Evolutionary conservation across 92 coral and sea anemone genomes (phyloP).

Genomic region (Porites rus): DNA sequence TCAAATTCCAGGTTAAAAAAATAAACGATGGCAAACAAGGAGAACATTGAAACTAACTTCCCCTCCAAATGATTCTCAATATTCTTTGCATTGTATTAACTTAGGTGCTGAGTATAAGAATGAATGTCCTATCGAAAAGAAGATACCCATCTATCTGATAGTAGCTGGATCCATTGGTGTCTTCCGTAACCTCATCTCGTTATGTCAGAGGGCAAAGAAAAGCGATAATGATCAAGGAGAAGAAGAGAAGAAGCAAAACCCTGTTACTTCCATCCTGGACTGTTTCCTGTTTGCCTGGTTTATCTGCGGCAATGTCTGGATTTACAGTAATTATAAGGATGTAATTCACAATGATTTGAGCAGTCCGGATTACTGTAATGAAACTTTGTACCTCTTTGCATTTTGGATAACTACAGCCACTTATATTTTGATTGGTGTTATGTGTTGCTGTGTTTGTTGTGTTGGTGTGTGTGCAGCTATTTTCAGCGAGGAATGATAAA

Average conservation of each 20-base stretch:
- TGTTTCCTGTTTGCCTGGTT: constrained; percentile 93
- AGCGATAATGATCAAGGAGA: constrained; percentile 40
- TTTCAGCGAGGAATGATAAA: constrained; percentile 5
- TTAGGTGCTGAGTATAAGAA: constrained; percentile 93
- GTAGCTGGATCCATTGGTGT: constrained; percentile 94
- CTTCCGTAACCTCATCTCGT: constrained; percentile 79
- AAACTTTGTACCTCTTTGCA: constrained; percentile 94
- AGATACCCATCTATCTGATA: constrained; percentile 94
- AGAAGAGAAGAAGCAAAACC: constrained; percentile 61
- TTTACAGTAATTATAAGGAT: constrained; percentile 71
- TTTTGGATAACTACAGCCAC: constrained; percentile 94
- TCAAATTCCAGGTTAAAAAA: too few relatives aligned
- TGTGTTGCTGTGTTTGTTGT: constrained; percentile 88
- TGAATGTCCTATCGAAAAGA: constrained; percentile 79
- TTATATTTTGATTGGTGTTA: constrained; percentile 78
- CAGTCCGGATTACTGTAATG: constrained; percentile 58
- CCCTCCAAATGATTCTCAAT: too few relatives aligned
- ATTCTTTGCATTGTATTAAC: too few relatives aligned
- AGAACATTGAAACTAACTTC: too few relatives aligned
- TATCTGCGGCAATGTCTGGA: constrained; percentile 98
- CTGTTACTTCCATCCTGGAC: constrained; percentile 79
- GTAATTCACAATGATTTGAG: not conserved
- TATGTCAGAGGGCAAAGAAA: constrained; percentile 75
- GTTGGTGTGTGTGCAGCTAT: constrained; percentile 88
- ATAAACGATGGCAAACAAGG: too few relatives aligned